Conservation (phyloP, 2,113 vertebrate genomes). For the Dolichotis patagonum region DNA sequence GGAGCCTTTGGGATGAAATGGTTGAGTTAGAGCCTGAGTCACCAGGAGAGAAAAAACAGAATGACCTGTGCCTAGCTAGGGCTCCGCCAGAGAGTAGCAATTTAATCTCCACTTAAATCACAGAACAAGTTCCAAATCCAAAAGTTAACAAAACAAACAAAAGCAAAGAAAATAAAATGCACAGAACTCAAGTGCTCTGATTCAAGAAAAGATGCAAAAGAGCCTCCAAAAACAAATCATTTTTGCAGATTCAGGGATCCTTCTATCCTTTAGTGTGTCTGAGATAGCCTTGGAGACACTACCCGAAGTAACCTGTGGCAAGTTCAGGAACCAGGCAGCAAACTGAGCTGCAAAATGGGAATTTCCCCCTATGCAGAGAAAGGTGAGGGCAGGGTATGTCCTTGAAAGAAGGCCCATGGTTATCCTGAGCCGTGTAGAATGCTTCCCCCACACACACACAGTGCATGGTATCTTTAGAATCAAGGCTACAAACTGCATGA, state of each 20-base stretch:
- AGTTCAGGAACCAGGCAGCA: neutral
- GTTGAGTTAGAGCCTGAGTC: neutral
- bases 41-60: neutral
- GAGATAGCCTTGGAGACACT: neutral
- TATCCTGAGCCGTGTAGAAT: slow-evolving; percentile 72
- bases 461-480: slow-evolving; percentile 85
- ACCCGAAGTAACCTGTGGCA: neutral
- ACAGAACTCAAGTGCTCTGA: neutral
- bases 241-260: neutral
- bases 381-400: slow-evolving; percentile 60
- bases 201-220: neutral
- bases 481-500: slow-evolving; percentile 87
- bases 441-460: slow-evolving; percentile 75
- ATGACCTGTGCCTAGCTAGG: no score
- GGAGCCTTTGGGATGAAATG: neutral
- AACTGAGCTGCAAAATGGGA: neutral
- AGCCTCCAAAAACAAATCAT: neutral
- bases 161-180: neutral
- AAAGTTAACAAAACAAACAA: neutral
- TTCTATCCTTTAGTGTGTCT: neutral
- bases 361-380: neutral
- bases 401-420: slow-evolving; percentile 78
- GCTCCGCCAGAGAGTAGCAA: neutral
- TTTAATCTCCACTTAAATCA: neutral
- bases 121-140: neutral